These are phyloP conservation scores for Orchesellides sinensis DNA, from an alignment of 2,888 invertebrate genomes.

Conservation along the genomic window DNA sequence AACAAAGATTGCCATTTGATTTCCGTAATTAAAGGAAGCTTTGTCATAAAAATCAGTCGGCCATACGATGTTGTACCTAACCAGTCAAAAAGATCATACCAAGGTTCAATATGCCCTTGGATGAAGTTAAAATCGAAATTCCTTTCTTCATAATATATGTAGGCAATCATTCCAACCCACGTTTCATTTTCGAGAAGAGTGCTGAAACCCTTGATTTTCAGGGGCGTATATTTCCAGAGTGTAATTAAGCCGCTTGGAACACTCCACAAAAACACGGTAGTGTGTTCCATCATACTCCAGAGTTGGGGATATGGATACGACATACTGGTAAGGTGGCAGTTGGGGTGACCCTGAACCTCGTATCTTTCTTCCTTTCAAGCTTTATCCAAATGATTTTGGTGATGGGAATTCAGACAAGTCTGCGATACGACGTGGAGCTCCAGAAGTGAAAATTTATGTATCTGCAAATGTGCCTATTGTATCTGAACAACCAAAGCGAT, in stretches of 20 bases:
- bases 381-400: not conserved
- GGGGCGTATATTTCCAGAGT: constrained; percentile 1
- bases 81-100: constrained; percentile 28
- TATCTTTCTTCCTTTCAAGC: not conserved
- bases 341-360: not conserved
- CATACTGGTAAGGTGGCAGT: not conserved
- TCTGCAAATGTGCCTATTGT: not conserved
- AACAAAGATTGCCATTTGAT: constrained; percentile 26
- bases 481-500: not conserved
- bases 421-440: too few relatives aligned
- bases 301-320: not conserved
- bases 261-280: not conserved
- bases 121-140: constrained; percentile 6
- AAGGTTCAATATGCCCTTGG: not conserved
- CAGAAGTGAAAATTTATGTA: not conserved
- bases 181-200: not conserved
- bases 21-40: not conserved
- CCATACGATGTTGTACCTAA: not conserved
- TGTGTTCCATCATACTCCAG: constrained; percentile 3
- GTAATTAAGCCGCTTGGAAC: not conserved
- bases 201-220: not conserved
- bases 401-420: constrained; percentile 10
- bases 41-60: not conserved
- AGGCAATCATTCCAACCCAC: constrained; percentile 17
- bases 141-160: not conserved